Evolutionary conservation across 23 tunicate genomes (phyloP).

Genomic region (Styela clava): DNA sequence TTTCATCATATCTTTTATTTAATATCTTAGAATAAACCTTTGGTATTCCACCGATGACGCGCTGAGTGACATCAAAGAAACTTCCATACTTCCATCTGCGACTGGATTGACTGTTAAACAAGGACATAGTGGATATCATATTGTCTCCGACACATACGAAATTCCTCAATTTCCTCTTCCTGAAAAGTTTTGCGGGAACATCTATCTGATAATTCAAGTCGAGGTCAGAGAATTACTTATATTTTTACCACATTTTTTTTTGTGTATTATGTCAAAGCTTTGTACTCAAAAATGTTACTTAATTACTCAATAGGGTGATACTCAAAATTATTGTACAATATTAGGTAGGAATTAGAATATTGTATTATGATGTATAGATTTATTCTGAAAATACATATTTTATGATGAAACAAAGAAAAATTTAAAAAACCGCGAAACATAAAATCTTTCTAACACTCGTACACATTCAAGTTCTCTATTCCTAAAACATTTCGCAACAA

Average conservation of each 20-base stretch:
- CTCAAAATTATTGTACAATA: too few species aligned
- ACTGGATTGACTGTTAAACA: neutral
- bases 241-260: neutral
- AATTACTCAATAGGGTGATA: too few species aligned
- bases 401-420: too few species aligned
- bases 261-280: too few species aligned
- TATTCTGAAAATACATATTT: too few species aligned
- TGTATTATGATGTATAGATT: too few species aligned
- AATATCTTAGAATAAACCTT: neutral
- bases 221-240: neutral
- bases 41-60: slow-evolving; percentile 21
- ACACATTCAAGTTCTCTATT: too few species aligned
- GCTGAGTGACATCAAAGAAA: neutral
- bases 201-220: slow-evolving; percentile 13
- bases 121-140: slow-evolving; percentile 14
- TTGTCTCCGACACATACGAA: slow-evolving; percentile 13
- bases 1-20: neutral
- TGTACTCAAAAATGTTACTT: too few species aligned
- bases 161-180: neutral
- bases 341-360: too few species aligned
- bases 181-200: slow-evolving; percentile 4
- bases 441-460: too few species aligned
- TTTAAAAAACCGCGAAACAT: too few species aligned
- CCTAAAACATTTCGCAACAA: too few species aligned
- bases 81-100: neutral